These are phyloP conservation scores for Steinernema feltiae DNA, from an alignment of 1,140 invertebrate genomes.

Conservation along the genomic window DNA sequence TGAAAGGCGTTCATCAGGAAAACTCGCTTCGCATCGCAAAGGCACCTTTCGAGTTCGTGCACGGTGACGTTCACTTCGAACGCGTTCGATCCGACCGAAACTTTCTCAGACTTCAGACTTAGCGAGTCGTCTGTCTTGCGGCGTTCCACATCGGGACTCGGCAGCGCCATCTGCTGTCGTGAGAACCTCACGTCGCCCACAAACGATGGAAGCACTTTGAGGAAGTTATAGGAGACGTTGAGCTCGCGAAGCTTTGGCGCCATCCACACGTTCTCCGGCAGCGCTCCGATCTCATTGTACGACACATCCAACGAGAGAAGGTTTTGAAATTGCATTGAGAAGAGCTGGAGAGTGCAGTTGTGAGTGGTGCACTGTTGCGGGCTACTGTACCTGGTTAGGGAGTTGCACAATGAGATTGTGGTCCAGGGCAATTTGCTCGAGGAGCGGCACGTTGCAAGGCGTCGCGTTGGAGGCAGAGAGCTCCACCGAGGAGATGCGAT, in stretches of 20 bases:
- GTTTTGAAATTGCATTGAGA: slow-evolving; percentile 70
- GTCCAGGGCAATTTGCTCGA: slow-evolving; percentile 75
- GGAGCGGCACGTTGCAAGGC: slow-evolving; percentile 62
- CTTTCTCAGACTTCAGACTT: not conserved
- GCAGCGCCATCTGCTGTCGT: not conserved
- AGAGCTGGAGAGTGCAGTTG: slow-evolving; percentile 68
- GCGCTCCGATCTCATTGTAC: slow-evolving; percentile 80
- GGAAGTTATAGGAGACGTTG: slow-evolving; percentile 81
- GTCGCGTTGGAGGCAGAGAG: not conserved
- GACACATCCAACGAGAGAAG: slow-evolving; percentile 79
- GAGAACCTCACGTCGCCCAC: not conserved
- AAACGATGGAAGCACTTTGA: slow-evolving; percentile 57
- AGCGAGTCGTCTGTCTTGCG: not conserved
- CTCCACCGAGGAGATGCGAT: not conserved
- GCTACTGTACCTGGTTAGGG: slow-evolving; percentile 24
- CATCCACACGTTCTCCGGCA: slow-evolving; percentile 83
- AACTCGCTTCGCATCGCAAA: not conserved
- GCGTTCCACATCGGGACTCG: not conserved
- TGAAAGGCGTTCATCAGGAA: not conserved
- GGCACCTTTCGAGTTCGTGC: slow-evolving; percentile 11
- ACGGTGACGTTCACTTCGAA: slow-evolving; percentile 17
- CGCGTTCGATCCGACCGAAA: not conserved
- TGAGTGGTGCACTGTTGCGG: slow-evolving; percentile 73
- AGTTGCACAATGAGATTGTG: slow-evolving; percentile 40
- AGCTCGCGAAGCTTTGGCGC: slow-evolving; percentile 79